These are phyloP conservation scores for Tridacna gigas DNA, from an alignment of 2,888 invertebrate species.

Conservation along the genomic window DNA sequence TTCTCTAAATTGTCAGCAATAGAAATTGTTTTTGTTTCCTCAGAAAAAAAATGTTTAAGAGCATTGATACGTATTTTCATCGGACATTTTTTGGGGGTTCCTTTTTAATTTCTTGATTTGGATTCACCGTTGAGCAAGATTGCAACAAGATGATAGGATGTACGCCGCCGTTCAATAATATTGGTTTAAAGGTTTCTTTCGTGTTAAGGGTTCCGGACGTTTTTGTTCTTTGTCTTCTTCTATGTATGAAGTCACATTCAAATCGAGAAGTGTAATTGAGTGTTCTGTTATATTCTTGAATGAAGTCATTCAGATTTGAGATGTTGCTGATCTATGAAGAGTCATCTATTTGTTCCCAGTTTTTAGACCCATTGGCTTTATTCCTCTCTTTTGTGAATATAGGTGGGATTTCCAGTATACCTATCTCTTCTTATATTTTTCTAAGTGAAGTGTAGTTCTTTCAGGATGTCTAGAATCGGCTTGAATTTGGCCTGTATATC, in stretches of 20 bases:
- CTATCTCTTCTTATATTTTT: not conserved
- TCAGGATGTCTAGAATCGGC: not conserved
- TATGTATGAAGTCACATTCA: slow-evolving; percentile 1
- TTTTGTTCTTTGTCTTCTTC: not conserved
- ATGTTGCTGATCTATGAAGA: not conserved
- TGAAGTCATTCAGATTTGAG: not conserved
- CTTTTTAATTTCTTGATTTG: too few species aligned
- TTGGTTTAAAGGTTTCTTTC: not conserved
- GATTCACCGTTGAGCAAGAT: too few species aligned
- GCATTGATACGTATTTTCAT: too few species aligned
- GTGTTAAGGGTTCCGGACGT: not conserved
- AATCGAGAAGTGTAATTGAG: not conserved
- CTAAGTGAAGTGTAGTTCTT: not conserved
- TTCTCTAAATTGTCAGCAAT: too few species aligned
- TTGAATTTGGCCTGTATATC: not conserved
- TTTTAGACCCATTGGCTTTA: not conserved
- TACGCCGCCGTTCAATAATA: not conserved
- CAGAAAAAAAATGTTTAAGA: too few species aligned
- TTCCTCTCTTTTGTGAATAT: not conserved
- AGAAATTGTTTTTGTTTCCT: too few species aligned
- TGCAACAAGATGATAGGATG: not conserved
- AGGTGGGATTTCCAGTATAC: not conserved
- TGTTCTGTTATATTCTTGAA: not conserved
- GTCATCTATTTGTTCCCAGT: not conserved
- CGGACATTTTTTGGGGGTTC: too few species aligned